Conservation (phyloP, 2,113 vertebrate species). For the Galeopterus variegatus region DNA sequence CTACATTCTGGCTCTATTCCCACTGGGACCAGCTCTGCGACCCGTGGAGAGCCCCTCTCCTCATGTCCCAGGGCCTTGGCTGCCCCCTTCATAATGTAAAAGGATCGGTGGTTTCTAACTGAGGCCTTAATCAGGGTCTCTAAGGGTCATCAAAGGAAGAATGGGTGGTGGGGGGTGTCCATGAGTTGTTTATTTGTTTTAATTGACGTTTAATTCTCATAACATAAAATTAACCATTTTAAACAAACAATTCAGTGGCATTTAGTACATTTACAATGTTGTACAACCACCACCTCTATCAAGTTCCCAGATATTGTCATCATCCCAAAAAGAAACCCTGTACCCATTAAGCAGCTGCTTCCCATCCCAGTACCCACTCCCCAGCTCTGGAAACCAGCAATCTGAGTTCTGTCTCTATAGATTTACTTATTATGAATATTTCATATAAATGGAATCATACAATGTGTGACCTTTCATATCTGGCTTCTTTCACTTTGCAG, state of each 20-base stretch:
- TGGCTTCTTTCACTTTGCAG: background rate
- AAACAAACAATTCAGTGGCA: background rate
- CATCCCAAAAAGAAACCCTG: background rate
- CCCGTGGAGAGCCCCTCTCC: background rate
- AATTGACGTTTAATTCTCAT: background rate
- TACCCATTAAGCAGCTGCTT: background rate
- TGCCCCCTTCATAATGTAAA: background rate
- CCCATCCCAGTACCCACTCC: background rate
- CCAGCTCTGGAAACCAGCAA: background rate
- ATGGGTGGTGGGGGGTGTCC: background rate
- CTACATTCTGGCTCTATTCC: background rate
- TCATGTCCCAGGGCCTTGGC: background rate
- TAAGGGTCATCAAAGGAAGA: background rate
- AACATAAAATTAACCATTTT: slow-evolving; percentile 22
- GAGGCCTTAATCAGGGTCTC: background rate
- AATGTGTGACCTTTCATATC: background rate
- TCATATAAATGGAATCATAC: background rate
- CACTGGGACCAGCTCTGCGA: background rate
- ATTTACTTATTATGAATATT: slow-evolving; percentile 4
- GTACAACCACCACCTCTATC: background rate
- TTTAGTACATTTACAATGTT: background rate
- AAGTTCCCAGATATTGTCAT: background rate
- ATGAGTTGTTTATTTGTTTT: background rate
- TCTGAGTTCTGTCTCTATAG: background rate
- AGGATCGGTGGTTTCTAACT: background rate